phyloP scores from a whole-genome alignment of 2,888 invertebrate genomes.

The Stegana nigrithorax region DNA sequence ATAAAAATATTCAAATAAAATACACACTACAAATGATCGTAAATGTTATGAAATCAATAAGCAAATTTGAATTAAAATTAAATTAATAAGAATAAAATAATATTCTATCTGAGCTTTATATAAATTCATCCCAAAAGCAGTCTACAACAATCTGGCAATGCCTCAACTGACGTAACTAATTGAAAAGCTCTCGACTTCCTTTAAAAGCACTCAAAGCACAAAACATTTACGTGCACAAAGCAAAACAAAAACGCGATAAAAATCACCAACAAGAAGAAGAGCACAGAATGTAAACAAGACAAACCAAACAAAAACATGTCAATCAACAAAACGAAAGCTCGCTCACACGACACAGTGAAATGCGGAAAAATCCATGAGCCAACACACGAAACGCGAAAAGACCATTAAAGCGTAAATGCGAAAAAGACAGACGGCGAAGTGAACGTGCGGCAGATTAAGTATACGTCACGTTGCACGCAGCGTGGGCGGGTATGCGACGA shows the following conservation, averaged over 20 bases:
- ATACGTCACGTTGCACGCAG: not conserved
- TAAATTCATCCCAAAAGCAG: too few relatives aligned
- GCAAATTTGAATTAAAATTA: too few relatives aligned
- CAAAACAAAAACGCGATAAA: not conserved
- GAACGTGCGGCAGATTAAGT: not conserved
- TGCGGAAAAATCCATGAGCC: too few relatives aligned
- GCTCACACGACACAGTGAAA: too few relatives aligned
- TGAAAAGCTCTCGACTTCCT: constrained; percentile 2
- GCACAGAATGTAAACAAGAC: not conserved
- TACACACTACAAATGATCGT: too few relatives aligned
- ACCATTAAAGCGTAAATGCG: not conserved
- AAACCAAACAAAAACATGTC: constrained; percentile 2
- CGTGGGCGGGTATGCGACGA: not conserved
- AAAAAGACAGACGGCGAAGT: not conserved
- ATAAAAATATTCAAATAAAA: too few relatives aligned
- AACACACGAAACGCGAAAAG: too few relatives aligned
- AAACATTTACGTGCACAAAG: too few relatives aligned
- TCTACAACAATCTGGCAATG: constrained; percentile 5
- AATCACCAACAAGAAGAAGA: too few relatives aligned
- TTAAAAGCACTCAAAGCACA: constrained; percentile 24
- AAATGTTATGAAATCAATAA: too few relatives aligned
- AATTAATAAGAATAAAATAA: too few relatives aligned
- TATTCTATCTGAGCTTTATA: too few relatives aligned
- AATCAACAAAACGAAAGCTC: constrained; percentile 3
- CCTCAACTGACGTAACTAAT: not conserved